Base-by-base conservation (phyloP, 1,140 invertebrate species). In the Campoletis sonorensis region DNA sequence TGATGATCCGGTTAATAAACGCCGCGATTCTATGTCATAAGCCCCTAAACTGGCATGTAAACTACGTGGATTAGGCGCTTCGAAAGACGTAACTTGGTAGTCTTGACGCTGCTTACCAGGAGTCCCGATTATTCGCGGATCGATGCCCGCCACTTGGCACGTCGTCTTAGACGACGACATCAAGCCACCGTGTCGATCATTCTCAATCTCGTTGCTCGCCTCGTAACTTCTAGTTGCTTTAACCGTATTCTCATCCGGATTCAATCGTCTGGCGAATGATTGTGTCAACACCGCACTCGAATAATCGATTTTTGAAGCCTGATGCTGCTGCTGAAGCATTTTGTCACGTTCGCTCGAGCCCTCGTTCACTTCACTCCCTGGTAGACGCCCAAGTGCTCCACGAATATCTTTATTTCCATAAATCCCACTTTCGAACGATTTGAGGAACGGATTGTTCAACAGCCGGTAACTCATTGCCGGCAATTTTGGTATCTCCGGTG, bases 51-150 rank as follows among this genome's bases (percentile, higher is more conserved):
- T 10, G 86, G 87, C 27, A 88, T 82, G 86, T 7, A 92, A 71
- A 15, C 86, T 90, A 2, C 85, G 87, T 0, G 91, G 90, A 84
- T 87, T 91, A 0, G 90, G 91, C 13, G 80, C 88, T 79, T 92
- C 91, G 79, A 92, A 92, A 4, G 91, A 92, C 0, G 91, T 92
- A 21, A 90, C 88, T 54, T 92, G 90, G 37, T 86, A 89, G 4
- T 89, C 86, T 11, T 85, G 86, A 0, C 77, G 70, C 26, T 79
- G 70, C 45, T 82, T 13, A n/a, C 51, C 16, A 54, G 79, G 26
- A 64, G 21, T 82, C 5, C 64, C 81, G 58, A 79, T 80, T 58
- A 72, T 80, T 73, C 54, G 78, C 49, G 33, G 49, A 76, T 40
- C 80, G 49, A 79, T 76, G 26, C 58, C 45, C 49, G 23, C 23